Conservation (phyloP, 1,140 invertebrate genomes). For the Drosophila athabasca region DNA sequence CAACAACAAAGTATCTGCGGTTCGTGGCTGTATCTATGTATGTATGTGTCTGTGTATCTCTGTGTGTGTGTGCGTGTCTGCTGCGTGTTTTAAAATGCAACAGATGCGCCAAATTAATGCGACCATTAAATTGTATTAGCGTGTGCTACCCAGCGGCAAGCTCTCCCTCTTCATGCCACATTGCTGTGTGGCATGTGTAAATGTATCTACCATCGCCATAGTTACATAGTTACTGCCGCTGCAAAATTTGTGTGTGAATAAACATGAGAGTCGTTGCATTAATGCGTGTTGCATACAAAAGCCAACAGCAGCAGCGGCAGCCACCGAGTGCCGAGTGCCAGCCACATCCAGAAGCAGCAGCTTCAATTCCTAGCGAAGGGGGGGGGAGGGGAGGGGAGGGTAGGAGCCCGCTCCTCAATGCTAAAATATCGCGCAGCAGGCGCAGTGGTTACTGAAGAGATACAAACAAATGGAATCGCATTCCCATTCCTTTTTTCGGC, state of each 20-base stretch:
- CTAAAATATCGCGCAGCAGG: constrained; percentile 67
- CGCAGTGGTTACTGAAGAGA: constrained; percentile 45
- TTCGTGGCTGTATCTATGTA: constrained; percentile 13
- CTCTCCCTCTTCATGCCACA: background rate
- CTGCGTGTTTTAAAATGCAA: constrained; percentile 77
- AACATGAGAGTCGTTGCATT: constrained; percentile 82
- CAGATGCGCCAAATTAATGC: constrained; percentile 82
- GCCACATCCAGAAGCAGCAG: constrained; percentile 45
- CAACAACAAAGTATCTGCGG: constrained; percentile 63
- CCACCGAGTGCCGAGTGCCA: background rate
- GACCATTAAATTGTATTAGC: constrained; percentile 82
- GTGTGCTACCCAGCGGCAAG: constrained; percentile 61
- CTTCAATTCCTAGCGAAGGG: constrained; percentile 64
- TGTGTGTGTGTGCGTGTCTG: constrained; percentile 15
- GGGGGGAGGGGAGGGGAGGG: background rate
- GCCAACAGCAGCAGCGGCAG: constrained; percentile 52
- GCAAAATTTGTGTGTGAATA: constrained; percentile 79
- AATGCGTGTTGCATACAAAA: constrained; percentile 72
- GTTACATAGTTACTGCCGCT: constrained; percentile 56
- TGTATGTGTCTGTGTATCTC: constrained; percentile 9
- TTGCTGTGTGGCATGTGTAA: constrained; percentile 38
- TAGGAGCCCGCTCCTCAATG: constrained; percentile 37
- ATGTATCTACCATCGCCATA: constrained; percentile 55
- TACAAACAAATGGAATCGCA: constrained; percentile 32
- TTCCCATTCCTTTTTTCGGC: constrained; percentile 33